These are phyloP conservation scores for Isichthys henryi DNA, from an alignment of 2,113 vertebrate genomes.

Conservation along the genomic window DNA sequence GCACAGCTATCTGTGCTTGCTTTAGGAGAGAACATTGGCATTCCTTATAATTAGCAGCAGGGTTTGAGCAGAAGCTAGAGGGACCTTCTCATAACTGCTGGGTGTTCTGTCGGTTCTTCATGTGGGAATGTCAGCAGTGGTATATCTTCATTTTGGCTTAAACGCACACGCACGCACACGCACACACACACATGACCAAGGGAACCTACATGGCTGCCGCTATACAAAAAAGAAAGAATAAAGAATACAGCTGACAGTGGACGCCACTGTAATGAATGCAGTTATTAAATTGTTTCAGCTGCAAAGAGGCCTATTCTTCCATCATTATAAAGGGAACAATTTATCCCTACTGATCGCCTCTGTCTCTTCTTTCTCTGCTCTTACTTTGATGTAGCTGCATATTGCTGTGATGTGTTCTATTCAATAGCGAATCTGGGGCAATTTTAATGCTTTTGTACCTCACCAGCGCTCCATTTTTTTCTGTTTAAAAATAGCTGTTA, in stretches of 20 bases:
- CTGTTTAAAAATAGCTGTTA: slow-evolving; percentile 99
- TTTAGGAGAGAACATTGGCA: slow-evolving; percentile 78
- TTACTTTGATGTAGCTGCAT: slow-evolving; percentile 99
- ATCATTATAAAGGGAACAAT: slow-evolving; percentile 99
- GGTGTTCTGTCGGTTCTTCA: slow-evolving; percentile 85
- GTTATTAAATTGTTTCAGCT: slow-evolving; percentile 99
- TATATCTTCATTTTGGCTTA: slow-evolving; percentile 94
- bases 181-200: slow-evolving; percentile 65
- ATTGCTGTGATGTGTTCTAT: slow-evolving; percentile 99
- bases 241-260: slow-evolving; percentile 66
- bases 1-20: slow-evolving; percentile 34
- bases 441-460: slow-evolving; percentile 99
- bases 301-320: slow-evolving; percentile 97
- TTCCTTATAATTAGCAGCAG: slow-evolving; percentile 89
- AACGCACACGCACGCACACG: slow-evolving; percentile 17
- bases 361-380: slow-evolving; percentile 93
- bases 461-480: slow-evolving; percentile 97
- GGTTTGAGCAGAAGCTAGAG: slow-evolving; percentile 75
- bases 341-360: slow-evolving; percentile 97
- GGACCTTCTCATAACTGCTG: slow-evolving; percentile 86
- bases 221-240: slow-evolving; percentile 54
- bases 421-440: slow-evolving; percentile 99
- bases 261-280: slow-evolving; percentile 97
- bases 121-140: slow-evolving; percentile 87
- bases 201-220: slow-evolving; percentile 70